A percentile compares a stretch with the other conserved stretches of the same genome.
These are phyloP conservation scores for Lynx canadensis DNA, from an alignment of 2,113 vertebrate species.

Conservation along the genomic window DNA sequence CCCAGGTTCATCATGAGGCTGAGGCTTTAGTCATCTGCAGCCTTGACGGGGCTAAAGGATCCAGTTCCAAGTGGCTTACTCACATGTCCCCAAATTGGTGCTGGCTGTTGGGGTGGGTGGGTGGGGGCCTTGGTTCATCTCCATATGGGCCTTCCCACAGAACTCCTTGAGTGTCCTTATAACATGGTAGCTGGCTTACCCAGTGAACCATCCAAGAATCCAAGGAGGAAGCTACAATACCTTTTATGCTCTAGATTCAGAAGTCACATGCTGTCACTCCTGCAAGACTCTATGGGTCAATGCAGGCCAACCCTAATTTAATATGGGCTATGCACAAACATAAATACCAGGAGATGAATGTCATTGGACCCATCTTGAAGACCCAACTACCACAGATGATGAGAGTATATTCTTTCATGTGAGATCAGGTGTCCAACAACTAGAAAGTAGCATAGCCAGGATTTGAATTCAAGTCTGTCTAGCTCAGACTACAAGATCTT, in stretches of 20 bases:
- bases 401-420: not conserved
- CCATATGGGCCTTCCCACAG: not conserved
- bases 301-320: not conserved
- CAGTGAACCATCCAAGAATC: not conserved
- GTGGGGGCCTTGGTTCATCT: not conserved
- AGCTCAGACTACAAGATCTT: not conserved
- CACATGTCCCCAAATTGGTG: not conserved
- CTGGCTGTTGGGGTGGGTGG: not conserved
- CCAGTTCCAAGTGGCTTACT: not conserved
- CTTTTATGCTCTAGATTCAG: not conserved
- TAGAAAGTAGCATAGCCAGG: not conserved
- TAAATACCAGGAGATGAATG: not conserved
- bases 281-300: not conserved
- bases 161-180: not conserved
- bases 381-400: not conserved
- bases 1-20: not conserved
- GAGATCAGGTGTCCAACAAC: not conserved
- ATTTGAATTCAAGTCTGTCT: not conserved
- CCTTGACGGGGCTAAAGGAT: not conserved
- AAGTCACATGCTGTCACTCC: not conserved
- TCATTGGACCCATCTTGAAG: not conserved
- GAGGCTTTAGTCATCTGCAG: not conserved
- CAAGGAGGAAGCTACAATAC: not conserved
- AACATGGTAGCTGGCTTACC: not conserved
- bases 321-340: not conserved